Evolutionary conservation across 2,113 vertebrate species (phyloP).

Genomic region (Mustela lutreola): DNA sequence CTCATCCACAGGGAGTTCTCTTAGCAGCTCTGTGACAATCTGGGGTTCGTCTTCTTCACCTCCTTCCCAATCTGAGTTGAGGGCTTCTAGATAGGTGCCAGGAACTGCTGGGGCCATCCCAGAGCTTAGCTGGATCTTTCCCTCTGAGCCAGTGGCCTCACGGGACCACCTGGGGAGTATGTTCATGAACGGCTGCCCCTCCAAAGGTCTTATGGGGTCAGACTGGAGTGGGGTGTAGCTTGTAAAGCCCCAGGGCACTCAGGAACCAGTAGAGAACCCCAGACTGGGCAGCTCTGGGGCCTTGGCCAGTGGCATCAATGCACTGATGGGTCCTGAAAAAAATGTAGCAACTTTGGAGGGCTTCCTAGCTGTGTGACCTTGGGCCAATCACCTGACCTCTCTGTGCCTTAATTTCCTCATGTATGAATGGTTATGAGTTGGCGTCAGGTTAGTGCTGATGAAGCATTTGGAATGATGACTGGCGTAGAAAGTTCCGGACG

Average conservation of each 20-base stretch:
- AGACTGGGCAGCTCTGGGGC: not conserved
- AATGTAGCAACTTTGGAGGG: not conserved
- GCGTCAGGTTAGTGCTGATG: not conserved
- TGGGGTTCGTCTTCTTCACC: not conserved
- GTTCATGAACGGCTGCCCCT: not conserved
- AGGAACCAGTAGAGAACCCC: not conserved
- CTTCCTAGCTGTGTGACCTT: not conserved
- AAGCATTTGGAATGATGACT: not conserved
- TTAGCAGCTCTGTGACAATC: not conserved
- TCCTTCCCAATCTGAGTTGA: not conserved
- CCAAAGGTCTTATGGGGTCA: not conserved
- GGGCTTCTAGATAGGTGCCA: too few species aligned
- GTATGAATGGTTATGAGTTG: not conserved
- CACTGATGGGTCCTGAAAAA: not conserved
- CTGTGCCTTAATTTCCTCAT: not conserved
- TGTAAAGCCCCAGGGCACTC: too few species aligned
- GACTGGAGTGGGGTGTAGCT: too few species aligned
- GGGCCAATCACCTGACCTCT: not conserved
- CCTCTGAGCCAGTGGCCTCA: not conserved
- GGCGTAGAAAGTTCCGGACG: not conserved
- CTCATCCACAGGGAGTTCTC: not conserved
- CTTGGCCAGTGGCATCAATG: not conserved
- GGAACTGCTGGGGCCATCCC: not conserved
- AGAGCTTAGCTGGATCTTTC: too few species aligned
- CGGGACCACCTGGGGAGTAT: not conserved